Evolutionary conservation across 2,797 vertebrate genomes (phyloP), one percentile per base, ranked within the genome.

Genomic region (Mallotus villosus): DNA sequence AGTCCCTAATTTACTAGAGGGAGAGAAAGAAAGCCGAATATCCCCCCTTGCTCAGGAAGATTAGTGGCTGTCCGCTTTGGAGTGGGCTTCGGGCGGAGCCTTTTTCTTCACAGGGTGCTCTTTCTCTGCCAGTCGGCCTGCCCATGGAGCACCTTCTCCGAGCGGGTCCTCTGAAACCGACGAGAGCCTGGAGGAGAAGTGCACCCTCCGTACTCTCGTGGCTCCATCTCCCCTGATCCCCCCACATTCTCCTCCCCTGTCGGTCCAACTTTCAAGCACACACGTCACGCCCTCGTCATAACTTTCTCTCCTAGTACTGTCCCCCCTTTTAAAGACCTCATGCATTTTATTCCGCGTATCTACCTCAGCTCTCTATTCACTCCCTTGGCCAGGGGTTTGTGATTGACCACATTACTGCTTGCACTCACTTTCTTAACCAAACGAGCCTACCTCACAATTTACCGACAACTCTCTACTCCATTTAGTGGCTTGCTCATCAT

Each of bases 41-140:
- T 90, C 85, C 86, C 87, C 24, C n/a, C 63, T 79, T 92, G 93
- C 93, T 94, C 92, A 93, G 92, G 92, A 93, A 94, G 93, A 94
- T 94, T 94, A 94, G 91, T 87, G 88, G 88, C 87, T 76, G 84
- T 91, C 91, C 90, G n/a, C 87, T 91, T 92, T 90, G 85, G 84
- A 90, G 87, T 80, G 84, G 81, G 78, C 84, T 86, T 73, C 77
- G 77, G 87, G 91, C 2, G 81, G 71, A 62, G 78, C 70, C 76
- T 71, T 86, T 88, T 80, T n/a, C n/a, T 87, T 91, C 90, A 90
- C 84, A 72, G 78, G 90, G 88, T 91, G 90, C 92, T 94, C n/a
- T 93, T 93, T 94, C 92, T 92, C 84, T 93, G 90, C 88, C 84
- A 89, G 83, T 81, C n/a, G 0, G 0, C 81, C 70, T 90, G 92